These are phyloP conservation scores for Urechis unicinctus DNA, from an alignment of 2,888 invertebrate genomes.

Conservation along the genomic window DNA sequence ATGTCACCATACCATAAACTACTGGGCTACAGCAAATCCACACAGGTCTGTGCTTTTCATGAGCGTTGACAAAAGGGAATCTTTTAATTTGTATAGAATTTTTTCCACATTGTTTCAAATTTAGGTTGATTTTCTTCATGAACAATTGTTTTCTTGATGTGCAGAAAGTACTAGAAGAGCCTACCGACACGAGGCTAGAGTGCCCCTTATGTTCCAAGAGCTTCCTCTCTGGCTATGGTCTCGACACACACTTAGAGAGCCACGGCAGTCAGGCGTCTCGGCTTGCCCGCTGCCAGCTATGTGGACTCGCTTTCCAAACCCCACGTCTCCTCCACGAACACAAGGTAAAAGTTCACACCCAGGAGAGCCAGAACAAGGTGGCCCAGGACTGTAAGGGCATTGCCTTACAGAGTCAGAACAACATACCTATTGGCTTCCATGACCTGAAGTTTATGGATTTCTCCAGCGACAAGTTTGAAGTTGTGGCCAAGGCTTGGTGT, in stretches of 20 bases:
- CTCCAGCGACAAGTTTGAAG: conserved; percentile 70
- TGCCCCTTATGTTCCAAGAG: conserved; percentile 65
- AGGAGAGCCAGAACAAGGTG: background rate
- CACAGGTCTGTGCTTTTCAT: too few species aligned
- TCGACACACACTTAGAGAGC: conserved; percentile 64
- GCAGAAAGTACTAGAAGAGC: too few species aligned
- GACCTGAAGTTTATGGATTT: conserved; percentile 67
- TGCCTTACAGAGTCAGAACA: conserved; percentile 29
- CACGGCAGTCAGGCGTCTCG: conserved; percentile 61
- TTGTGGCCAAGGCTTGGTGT: conserved; percentile 68
- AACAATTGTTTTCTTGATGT: too few species aligned
- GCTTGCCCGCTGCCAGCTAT: conserved; percentile 65
- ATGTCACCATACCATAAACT: too few species aligned
- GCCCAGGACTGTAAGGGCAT: conserved; percentile 4
- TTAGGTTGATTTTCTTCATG: too few species aligned
- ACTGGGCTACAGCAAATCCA: too few species aligned
- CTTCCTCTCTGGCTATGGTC: conserved; percentile 57
- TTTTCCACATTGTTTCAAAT: too few species aligned
- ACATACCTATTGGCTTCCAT: conserved; percentile 30
- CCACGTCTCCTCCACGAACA: conserved; percentile 67
- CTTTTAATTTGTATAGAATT: too few species aligned
- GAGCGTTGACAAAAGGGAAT: too few species aligned
- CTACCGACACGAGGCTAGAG: conserved; percentile 30
- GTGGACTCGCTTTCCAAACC: conserved; percentile 68
- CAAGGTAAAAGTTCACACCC: conserved; percentile 59